These are phyloP conservation scores for Apis cerana DNA, from an alignment of 1,140 invertebrate genomes.

Conservation along the genomic window DNA sequence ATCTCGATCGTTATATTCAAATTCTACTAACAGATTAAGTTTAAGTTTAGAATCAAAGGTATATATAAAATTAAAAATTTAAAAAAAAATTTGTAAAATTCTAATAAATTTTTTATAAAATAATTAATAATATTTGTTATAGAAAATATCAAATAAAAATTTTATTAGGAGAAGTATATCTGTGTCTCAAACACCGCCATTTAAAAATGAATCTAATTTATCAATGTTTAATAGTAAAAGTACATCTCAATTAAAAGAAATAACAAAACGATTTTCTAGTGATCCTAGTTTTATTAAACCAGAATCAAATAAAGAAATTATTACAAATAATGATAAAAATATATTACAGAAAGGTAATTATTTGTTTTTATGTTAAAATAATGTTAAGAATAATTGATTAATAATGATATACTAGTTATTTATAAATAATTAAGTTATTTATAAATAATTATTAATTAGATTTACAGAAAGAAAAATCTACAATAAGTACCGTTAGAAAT, in stretches of 20 bases:
- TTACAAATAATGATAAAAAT: slow-evolving; percentile 5
- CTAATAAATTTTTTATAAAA: not conserved
- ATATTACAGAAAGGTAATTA: slow-evolving; percentile 28
- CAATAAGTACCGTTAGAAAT: slow-evolving; percentile 64
- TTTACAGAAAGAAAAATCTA: slow-evolving; percentile 43
- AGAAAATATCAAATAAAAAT: slow-evolving; percentile 34
- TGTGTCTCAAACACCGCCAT: slow-evolving; percentile 34
- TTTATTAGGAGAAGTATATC: slow-evolving; percentile 54
- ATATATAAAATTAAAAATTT: slow-evolving; percentile 20
- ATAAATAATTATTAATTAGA: not conserved
- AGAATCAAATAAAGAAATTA: slow-evolving; percentile 27
- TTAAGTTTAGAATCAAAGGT: slow-evolving; percentile 59
- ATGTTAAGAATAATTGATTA: not conserved
- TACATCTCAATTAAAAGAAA: slow-evolving; percentile 52
- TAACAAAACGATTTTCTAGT: slow-evolving; percentile 65
- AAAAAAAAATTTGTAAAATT: no score
- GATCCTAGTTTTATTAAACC: slow-evolving; percentile 50
- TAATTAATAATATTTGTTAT: not conserved
- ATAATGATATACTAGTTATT: no score
- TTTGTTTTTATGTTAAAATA: not conserved
- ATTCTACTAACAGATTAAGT: slow-evolving; percentile 55
- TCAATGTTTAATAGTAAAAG: slow-evolving; percentile 46
- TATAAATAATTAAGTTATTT: no score
- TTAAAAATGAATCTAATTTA: slow-evolving; percentile 10
- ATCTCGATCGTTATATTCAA: slow-evolving; percentile 19